A percentile compares a stretch with the other conserved stretches of the same genome.
Evolutionary conservation across 2,797 vertebrate species (phyloP).

Genomic region (Anomalospiza imberbis): DNA sequence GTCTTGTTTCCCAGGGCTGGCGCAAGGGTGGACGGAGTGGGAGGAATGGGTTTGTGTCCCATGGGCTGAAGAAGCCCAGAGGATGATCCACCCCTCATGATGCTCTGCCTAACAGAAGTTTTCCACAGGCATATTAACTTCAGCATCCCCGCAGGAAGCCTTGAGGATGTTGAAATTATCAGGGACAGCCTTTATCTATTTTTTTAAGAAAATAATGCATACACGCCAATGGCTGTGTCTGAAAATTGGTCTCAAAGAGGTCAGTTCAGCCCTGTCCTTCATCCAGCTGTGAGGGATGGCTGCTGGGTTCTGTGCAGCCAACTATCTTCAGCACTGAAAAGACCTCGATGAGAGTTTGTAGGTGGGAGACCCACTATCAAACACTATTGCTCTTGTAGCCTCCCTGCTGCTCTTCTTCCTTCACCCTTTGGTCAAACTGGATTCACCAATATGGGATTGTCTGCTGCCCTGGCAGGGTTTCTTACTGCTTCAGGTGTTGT

Average conservation of each 20-base stretch:
- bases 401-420: background rate
- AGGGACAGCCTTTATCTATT: background rate
- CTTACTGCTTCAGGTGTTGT: background rate
- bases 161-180: background rate
- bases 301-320: background rate
- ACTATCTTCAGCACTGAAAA: background rate
- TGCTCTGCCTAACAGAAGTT: background rate
- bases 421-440: background rate
- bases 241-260: background rate
- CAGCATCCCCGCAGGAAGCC: background rate
- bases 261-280: background rate
- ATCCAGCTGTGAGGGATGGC: background rate
- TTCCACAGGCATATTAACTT: background rate
- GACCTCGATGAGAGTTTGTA: fast-evolving
- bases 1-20: background rate
- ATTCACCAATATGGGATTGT: background rate
- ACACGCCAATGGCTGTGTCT: background rate
- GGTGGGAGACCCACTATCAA: background rate
- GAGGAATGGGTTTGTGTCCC: background rate
- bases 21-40: fast-evolving
- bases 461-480: background rate
- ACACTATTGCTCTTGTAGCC: background rate
- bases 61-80: fast-evolving
- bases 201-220: background rate
- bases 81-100: fast-evolving